Base-by-base conservation (phyloP, 1,140 invertebrate species). In the Caenorhabditis remanei region DNA sequence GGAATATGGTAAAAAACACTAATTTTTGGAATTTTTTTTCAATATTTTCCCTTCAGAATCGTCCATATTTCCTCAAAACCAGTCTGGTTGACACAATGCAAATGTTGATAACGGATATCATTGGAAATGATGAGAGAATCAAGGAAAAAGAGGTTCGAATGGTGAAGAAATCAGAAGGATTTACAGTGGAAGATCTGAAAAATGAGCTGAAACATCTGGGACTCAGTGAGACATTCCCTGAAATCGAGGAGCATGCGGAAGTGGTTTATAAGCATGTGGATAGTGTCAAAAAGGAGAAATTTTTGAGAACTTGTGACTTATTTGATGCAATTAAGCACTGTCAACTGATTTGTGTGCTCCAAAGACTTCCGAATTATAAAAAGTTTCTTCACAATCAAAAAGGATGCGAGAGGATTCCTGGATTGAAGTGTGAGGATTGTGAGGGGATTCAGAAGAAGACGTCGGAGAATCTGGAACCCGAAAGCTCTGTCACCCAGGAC, bases 281-380 rank as follows among this genome's bases (percentile, higher is more conserved):
- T 7, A 65, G 32, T 9, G 84, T n/a, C 50, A 63, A 75, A 87
- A 89, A 93, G 48, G 94, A 95, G 19, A 94, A 95, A 90, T 90
- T 96, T 32, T 94, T 96, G 43, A 92, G 94, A n/a, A 94, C 95
- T 65, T 93, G 96, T 8, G 93, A 96, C 11, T 95, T 94, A 32
- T 90, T 96, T 16, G 96, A 96, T 92, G 94, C 95, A 93, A 93
- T 96, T 19, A 93, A 96, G 46, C 93, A 94, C 46, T 92, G 93
- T 58, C 94, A 95, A 86, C 93, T 94, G 3, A 92, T 93, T 0
- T 92, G 96, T 5, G 92, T 94, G 84, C 95, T 96, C 24, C 95
- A 96, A 90, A 96, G 95, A 94, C n/a, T 93, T 94, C 6, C 96
- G 8, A n/a, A 65, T 21, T 8, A 11, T 4, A 65, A 65, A 7